A percentile compares a stretch with the other conserved stretches of the same genome.
phyloP scores from a whole-genome alignment of 1,140 invertebrate species.

The Drosophila takahashii region DNA sequence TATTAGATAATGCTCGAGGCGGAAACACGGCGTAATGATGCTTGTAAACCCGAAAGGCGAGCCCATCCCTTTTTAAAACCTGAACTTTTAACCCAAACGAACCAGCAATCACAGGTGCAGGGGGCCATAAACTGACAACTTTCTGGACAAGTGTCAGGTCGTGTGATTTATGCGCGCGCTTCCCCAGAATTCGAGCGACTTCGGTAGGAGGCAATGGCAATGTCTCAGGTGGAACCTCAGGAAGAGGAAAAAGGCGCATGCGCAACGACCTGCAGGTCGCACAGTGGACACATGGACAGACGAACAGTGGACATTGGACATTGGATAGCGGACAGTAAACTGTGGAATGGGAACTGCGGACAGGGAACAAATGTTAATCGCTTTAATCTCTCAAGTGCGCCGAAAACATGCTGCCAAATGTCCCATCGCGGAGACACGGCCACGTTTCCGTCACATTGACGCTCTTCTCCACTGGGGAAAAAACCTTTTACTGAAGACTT shows the following conservation, averaged over 20 bases:
- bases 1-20: conserved; percentile 52
- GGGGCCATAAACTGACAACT: conserved; percentile 74
- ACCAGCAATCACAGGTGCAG: conserved; percentile 57
- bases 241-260: conserved; percentile 58
- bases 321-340: neutral
- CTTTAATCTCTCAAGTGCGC: conserved; percentile 81
- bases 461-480: conserved; percentile 26
- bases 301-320: conserved; percentile 21
- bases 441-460: conserved; percentile 75
- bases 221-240: conserved; percentile 27
- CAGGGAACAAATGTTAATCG: conserved; percentile 80
- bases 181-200: conserved; percentile 66
- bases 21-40: conserved; percentile 75
- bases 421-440: conserved; percentile 48
- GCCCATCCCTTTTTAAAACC: neutral
- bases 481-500: neutral
- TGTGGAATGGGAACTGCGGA: conserved; percentile 46
- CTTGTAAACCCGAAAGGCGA: conserved; percentile 63
- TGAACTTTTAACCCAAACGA: conserved; percentile 66
- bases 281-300: conserved; percentile 12
- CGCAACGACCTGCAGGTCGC: conserved; percentile 69
- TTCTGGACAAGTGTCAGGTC: conserved; percentile 77
- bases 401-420: conserved; percentile 74
- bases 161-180: conserved; percentile 77
- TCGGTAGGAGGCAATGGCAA: conserved; percentile 40